phyloP scores from a whole-genome alignment of 2,888 invertebrate genomes.

The Odontothrips loti region DNA sequence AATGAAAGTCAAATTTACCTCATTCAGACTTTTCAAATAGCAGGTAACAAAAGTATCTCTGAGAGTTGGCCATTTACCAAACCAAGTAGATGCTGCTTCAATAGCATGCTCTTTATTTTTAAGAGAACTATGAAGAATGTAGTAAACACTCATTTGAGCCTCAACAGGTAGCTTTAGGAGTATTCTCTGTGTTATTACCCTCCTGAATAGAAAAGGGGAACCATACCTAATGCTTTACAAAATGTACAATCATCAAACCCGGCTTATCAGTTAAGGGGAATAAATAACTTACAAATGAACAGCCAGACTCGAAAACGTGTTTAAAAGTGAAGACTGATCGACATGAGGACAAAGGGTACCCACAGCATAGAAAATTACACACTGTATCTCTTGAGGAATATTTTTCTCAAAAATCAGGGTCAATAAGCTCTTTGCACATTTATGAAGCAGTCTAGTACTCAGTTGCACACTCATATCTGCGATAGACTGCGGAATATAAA shows the following conservation, averaged over 20 bases:
- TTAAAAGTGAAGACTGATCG: background rate
- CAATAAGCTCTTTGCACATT: background rate
- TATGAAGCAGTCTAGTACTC: background rate
- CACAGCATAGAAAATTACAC: background rate
- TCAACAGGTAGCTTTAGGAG: background rate
- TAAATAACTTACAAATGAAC: background rate
- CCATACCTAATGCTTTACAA: too few relatives aligned
- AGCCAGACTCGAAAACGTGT: background rate
- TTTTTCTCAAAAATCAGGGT: background rate
- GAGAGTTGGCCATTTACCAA: background rate
- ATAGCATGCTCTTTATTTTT: background rate
- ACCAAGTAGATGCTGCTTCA: background rate
- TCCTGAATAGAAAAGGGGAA: background rate
- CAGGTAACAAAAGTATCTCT: background rate
- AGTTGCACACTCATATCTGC: background rate
- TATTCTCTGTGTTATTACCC: background rate
- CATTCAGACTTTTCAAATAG: background rate
- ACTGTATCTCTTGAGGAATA: background rate
- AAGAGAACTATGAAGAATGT: background rate
- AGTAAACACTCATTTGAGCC: background rate
- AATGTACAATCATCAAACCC: background rate
- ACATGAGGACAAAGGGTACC: background rate
- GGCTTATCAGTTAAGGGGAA: background rate
- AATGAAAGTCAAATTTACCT: background rate
- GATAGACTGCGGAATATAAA: background rate